Base-by-base conservation (phyloP, 2,888 invertebrate genomes). In the Phyllotreta striolata region DNA sequence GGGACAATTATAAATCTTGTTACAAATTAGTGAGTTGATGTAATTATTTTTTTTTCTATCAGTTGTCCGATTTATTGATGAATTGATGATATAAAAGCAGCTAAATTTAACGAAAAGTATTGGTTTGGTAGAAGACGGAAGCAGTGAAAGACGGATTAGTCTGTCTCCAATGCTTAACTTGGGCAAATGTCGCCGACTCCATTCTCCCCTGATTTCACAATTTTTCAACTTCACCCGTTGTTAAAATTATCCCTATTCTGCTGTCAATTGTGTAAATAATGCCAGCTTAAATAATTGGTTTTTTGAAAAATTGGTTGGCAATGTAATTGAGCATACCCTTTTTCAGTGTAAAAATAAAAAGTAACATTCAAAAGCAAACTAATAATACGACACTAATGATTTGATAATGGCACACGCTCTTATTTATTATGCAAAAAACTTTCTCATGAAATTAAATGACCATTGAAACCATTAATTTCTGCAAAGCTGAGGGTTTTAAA, bases 111-210 rank as follows among this genome's bases (percentile, higher is more conserved):
- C 5, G 47, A 44, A 14, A 14, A 49, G 12, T 37, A 52, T 14
- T 52, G 52, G 52, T 39, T 39, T 52, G 62, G 51, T 56, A 55
- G 66, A 14, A 54, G 54, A 54, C 58, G 38, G 43, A 64, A 60
- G 47, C 55, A 52, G 63, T 63, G 57, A 63, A 62, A 67, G 73
- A 70, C 67, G 70, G 69, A 71, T 74, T 72, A 73, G 69, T 70
- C 54, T 66, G 73, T 70, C 73, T 62, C 59, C 63, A 54, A 65
- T 67, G 72, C 37, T 72, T 74, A 72, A 73, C 70, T 72, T 69
- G 70, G 67, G 69, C 58, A 68, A 68, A 66, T 65, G 68, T 68
- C 66, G 62, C 69, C 49, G 65, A 65, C 55, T 60, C 56, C 56
- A 67, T 63, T 65, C 63, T 63, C 65, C 66, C 64, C 64, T 59